phyloP scores from a whole-genome alignment of 2,113 vertebrate species.

The Rostratula benghalensis region DNA sequence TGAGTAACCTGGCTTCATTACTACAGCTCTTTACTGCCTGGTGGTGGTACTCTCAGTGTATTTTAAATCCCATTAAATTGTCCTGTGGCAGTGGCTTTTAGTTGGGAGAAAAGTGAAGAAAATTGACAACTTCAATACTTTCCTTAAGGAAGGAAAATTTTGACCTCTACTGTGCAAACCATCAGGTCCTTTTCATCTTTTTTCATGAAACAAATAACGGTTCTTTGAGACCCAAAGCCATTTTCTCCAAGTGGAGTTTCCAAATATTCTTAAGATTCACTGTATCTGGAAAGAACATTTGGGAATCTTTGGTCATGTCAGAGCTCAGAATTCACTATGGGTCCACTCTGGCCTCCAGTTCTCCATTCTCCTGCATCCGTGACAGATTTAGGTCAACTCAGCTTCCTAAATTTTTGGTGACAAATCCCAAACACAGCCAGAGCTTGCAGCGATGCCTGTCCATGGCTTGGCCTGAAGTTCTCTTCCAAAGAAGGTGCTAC shows the following conservation, averaged over 20 bases:
- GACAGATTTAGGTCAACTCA: accelerated
- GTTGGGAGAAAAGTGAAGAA: background rate
- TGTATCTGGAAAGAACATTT: background rate
- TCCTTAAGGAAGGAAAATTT: background rate
- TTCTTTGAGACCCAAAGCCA: background rate
- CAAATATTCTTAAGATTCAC: background rate
- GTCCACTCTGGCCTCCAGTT: background rate
- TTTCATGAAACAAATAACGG: background rate
- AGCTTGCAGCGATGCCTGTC: background rate
- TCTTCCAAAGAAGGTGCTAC: background rate
- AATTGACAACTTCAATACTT: background rate
- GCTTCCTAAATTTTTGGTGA: background rate
- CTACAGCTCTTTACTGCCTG: background rate
- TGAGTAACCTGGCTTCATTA: background rate
- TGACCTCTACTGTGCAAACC: background rate
- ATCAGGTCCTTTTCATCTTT: background rate
- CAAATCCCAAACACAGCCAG: background rate
- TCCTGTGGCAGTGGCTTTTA: background rate
- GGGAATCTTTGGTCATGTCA: background rate
- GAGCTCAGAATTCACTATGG: background rate
- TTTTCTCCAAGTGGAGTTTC: background rate
- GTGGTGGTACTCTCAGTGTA: background rate
- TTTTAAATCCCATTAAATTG: slow-evolving; percentile 3
- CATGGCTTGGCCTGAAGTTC: background rate
- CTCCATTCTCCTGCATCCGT: background rate